Conservation (phyloP, 2,797 vertebrate genomes). For the Lepilemur septentrionalis region DNA sequence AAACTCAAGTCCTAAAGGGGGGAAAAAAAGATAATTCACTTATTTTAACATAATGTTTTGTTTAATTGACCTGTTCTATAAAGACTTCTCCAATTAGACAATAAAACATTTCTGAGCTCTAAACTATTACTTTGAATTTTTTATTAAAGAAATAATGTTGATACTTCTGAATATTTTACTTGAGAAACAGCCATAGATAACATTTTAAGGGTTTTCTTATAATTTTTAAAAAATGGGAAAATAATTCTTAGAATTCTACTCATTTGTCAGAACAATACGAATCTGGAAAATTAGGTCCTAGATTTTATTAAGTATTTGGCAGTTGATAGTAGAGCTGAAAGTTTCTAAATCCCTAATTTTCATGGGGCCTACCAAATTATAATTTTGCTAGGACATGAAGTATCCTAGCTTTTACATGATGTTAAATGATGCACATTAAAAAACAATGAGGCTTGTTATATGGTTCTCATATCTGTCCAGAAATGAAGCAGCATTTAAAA, state of each 20-base stretch:
- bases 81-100: neutral
- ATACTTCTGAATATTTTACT: conserved; percentile 42
- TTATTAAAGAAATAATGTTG: conserved; percentile 42
- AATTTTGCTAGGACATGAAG: neutral
- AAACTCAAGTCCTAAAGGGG: conserved; percentile 91
- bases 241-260: conserved; percentile 32
- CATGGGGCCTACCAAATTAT: neutral
- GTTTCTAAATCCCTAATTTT: neutral
- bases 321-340: neutral
- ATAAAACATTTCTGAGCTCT: neutral
- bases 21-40: neutral
- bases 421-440: conserved; percentile 17
- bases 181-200: neutral
- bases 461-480: neutral
- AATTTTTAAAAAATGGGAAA: neutral
- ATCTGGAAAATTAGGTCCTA: neutral
- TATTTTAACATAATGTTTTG: conserved; percentile 8
- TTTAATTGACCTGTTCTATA: neutral
- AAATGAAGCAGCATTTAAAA: conserved; percentile 25
- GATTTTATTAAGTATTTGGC: conserved; percentile 8
- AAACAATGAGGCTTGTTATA: neutral
- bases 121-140: neutral
- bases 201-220: neutral
- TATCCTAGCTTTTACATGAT: conserved; percentile 18
- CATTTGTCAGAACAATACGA: conserved; percentile 29